Base-by-base conservation (phyloP, 2,797 vertebrate species). In the Cheirogaleus major region DNA sequence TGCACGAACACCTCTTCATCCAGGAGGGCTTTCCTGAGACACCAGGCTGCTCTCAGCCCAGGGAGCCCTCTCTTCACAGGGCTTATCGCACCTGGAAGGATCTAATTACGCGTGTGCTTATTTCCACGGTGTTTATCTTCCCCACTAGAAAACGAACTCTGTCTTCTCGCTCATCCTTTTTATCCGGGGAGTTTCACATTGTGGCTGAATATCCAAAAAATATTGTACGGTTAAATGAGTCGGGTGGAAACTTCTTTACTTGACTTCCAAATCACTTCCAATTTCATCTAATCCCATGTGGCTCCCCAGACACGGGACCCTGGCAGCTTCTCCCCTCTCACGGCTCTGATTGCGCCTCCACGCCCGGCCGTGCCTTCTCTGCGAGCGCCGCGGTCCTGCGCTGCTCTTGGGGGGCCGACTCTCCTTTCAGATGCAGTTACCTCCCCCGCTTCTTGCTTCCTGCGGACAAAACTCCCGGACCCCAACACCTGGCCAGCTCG, bases 351-450 rank as follows among this genome's bases (percentile, higher is more conserved):
- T 4, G 5, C 8, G 5, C 30, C 35, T 30, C 43, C 17, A 11
- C 0, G 2, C 22, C 70, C 25, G 2, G 5, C 0, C 14, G n/a
- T 15, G 7, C n/a, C 23, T 1, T 43, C 23, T 7, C 30, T 1
- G 17, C 15, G 38, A 79, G 32, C 0, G 11, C 70, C 32, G 25
- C 3, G 2, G 7, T 17, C 20, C 35, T 57, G 13, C 1, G 3
- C 17, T 50, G 38, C 38, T 32, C 41, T 18, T 18, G 15, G 14
- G 52, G 20, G 75, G 30, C 18, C 12, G 43, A 9, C 20, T 18
- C 11, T n/a, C 7, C 18, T 35, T 48, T 45, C 32, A 67, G 18
- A 67, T 75, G 65, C 13, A 22, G 6, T 48, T 50, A 18, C 61
- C 14, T 67, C n/a, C 9, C 13, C 25, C 18, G 43, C 13, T 7